phyloP scores from a whole-genome alignment of 2,113 vertebrate genomes.

The Corythaixoides concolor region DNA sequence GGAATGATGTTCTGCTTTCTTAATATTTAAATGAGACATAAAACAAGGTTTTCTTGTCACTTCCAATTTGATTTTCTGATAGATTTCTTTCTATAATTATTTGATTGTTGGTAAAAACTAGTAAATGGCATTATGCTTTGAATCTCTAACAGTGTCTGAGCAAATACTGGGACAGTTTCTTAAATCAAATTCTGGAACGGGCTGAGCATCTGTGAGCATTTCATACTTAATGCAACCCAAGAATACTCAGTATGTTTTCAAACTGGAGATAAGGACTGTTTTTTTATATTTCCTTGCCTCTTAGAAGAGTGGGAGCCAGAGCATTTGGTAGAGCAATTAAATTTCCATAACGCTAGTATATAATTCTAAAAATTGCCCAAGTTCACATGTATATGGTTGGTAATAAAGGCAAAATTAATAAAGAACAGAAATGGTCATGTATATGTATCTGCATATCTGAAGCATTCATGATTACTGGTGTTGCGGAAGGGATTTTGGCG shows the following conservation, averaged over 20 bases:
- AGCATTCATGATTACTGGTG: neutral
- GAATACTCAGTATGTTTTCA: neutral
- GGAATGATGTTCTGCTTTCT: neutral
- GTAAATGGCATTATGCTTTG: neutral
- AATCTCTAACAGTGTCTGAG: neutral
- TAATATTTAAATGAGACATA: neutral
- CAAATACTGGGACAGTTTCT: neutral
- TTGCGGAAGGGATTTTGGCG: neutral
- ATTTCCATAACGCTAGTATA: neutral
- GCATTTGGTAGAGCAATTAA: neutral
- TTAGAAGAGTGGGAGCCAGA: neutral
- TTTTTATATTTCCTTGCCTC: neutral
- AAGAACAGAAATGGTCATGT: neutral
- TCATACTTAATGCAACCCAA: neutral
- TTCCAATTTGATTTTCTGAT: neutral
- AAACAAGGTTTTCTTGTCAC: neutral
- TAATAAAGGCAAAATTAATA: constrained; percentile 7
- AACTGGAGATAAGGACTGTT: neutral
- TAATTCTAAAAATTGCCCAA: neutral
- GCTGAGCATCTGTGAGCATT: neutral
- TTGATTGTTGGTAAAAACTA: neutral
- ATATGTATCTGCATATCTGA: neutral
- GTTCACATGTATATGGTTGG: neutral
- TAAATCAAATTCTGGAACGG: neutral
- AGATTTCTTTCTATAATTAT: neutral